Evolutionary conservation across 2,888 invertebrate genomes (phyloP).

Genomic region (Drosophila cognata): DNA sequence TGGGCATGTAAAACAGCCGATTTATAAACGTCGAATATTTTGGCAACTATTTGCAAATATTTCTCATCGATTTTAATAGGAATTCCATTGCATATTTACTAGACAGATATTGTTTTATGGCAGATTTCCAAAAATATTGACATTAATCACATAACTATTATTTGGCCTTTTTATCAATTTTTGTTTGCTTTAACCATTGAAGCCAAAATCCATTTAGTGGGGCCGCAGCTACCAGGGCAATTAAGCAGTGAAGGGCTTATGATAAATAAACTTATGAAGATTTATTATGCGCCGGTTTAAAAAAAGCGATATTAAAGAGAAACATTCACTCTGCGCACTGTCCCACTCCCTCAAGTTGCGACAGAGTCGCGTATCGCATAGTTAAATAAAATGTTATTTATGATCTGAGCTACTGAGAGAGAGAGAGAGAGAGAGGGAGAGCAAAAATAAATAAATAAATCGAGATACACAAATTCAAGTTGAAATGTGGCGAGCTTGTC

Average conservation of each 20-base stretch:
- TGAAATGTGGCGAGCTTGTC: conserved; percentile 44
- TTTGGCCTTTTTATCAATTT: conserved; percentile 9
- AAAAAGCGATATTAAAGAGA: conserved; percentile 51
- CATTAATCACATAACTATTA: conserved; percentile 44
- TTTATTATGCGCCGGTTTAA: conserved; percentile 50
- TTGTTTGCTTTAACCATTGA: conserved; percentile 15
- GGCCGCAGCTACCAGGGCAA: conserved; percentile 19
- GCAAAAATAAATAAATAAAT: conserved; percentile 4
- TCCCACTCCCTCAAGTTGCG: conserved; percentile 30
- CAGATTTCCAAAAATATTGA: conserved; percentile 43
- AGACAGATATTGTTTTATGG: conserved; percentile 20
- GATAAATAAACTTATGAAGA: conserved; percentile 62
- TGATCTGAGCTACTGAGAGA: conserved; percentile 23
- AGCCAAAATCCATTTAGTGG: conserved; percentile 44
- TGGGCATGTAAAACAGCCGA: conserved; percentile 16
- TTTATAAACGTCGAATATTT: conserved; percentile 28
- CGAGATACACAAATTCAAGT: conserved; percentile 31
- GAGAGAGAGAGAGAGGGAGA: background rate
- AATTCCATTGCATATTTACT: conserved; percentile 16
- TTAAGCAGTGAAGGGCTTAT: conserved; percentile 43
- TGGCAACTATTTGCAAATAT: conserved; percentile 20
- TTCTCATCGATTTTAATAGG: conserved; percentile 20
- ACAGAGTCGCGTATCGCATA: conserved; percentile 15
- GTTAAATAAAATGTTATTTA: conserved; percentile 58
- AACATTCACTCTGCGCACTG: conserved; percentile 12